Conservation (phyloP, 2,113 vertebrate genomes). For the Mesoclemmys tuberculata region DNA sequence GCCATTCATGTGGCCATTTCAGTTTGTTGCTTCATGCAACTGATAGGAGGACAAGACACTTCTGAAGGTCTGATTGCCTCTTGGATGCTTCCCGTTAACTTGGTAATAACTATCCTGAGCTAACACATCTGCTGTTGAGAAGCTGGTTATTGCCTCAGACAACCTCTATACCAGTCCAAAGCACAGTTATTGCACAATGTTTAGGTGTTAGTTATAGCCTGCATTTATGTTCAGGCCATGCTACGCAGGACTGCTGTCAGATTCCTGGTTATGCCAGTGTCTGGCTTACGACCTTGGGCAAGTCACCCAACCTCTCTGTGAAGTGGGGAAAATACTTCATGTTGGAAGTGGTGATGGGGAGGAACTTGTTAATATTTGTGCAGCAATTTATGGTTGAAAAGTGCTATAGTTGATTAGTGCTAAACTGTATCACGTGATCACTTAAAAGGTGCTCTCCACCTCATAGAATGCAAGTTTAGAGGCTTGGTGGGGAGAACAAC, state of each 20-base stretch:
- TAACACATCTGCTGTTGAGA: neutral
- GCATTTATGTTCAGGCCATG: neutral
- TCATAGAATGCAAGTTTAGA: neutral
- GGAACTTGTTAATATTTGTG: neutral
- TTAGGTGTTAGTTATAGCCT: neutral
- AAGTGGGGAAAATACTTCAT: neutral
- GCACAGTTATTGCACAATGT: rapidly evolving
- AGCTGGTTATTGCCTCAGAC: neutral
- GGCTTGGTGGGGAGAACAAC: neutral
- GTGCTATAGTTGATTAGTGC: neutral
- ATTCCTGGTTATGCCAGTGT: neutral
- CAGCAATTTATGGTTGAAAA: neutral
- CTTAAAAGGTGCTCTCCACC: neutral
- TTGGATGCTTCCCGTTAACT: neutral
- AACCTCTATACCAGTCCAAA: neutral
- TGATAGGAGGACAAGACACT: neutral
- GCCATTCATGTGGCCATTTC: rapidly evolving
- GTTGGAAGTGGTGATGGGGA: neutral
- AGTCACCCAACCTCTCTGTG: neutral
- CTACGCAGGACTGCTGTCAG: neutral
- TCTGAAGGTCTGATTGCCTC: neutral
- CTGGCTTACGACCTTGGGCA: neutral
- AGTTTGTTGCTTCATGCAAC: neutral
- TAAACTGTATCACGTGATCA: neutral
- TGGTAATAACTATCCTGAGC: neutral